These are phyloP conservation scores for Siphamia tubifer DNA, from an alignment of 2,113 vertebrate species.

Conservation along the genomic window DNA sequence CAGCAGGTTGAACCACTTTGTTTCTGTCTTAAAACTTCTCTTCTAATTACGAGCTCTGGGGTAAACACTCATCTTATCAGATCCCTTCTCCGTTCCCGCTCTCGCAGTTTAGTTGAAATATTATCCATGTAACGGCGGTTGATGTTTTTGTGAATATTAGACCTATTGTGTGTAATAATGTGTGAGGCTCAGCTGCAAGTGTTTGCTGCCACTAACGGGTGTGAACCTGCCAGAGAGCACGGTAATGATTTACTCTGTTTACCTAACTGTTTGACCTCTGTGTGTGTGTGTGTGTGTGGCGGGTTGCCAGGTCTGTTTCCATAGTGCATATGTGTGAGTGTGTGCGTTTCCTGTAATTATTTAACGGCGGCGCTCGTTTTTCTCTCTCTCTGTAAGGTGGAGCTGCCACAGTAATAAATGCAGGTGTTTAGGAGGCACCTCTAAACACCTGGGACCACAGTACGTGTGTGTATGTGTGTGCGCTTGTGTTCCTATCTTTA, in stretches of 20 bases:
- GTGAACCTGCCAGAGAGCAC: constrained; percentile 26
- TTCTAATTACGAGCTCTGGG: no score
- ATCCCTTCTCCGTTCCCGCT: no score
- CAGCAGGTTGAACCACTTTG: no score
- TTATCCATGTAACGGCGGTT: no score
- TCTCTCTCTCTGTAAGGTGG: not conserved
- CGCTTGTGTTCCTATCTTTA: no score
- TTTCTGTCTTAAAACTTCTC: no score
- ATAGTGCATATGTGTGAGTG: not conserved
- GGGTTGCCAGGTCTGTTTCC: not conserved
- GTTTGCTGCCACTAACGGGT: constrained; percentile 4
- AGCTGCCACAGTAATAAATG: constrained; percentile 35
- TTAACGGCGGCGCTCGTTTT: constrained; percentile 21
- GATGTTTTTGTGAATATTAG: no score
- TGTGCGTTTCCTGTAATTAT: constrained; percentile 53
- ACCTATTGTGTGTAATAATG: not conserved
- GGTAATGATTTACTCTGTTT: constrained; percentile 60
- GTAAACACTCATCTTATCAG: no score
- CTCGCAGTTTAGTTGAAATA: no score
- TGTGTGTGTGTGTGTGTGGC: not conserved
- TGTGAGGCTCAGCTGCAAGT: not conserved
- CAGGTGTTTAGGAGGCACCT: constrained; percentile 39
- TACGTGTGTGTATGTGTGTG: not conserved
- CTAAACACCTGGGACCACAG: constrained; percentile 20
- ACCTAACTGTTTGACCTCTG: constrained; percentile 50